These are phyloP conservation scores for Anoura caudifer DNA, from an alignment of 2,113 vertebrate genomes.

Conservation along the genomic window DNA sequence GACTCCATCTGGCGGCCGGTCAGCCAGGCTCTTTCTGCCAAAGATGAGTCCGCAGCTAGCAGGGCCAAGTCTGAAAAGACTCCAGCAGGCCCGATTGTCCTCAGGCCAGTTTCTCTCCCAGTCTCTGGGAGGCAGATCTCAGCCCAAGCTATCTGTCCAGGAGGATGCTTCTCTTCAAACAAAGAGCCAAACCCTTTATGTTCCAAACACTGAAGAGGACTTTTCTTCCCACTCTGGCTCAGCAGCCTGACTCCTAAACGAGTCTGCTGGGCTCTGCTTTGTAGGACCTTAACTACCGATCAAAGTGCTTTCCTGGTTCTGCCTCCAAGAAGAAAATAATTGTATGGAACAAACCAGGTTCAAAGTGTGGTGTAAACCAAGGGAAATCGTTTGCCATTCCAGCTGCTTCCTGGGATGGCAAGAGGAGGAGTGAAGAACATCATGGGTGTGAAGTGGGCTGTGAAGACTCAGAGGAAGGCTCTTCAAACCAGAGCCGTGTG, in stretches of 20 bases:
- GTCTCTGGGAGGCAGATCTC: background rate
- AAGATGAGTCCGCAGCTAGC: background rate
- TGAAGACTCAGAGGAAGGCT: background rate
- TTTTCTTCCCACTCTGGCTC: background rate
- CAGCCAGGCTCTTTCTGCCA: background rate
- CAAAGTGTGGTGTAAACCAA: constrained; percentile 33
- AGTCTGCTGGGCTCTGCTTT: background rate
- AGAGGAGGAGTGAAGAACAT: background rate
- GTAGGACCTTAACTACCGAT: constrained; percentile 18
- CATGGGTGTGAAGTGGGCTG: constrained; percentile 9
- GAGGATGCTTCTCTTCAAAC: background rate
- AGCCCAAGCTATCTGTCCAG: background rate
- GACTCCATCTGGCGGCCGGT: background rate
- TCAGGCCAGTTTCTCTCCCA: background rate
- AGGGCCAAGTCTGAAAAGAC: background rate
- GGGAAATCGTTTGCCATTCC: background rate
- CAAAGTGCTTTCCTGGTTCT: constrained; percentile 30
- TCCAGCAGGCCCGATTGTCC: background rate
- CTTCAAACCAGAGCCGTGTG: background rate
- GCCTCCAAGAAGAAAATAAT: constrained; percentile 19
- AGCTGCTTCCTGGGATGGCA: background rate
- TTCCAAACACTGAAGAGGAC: background rate
- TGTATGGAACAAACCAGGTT: background rate
- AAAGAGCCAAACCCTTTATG: background rate
- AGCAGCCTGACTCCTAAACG: constrained; percentile 21